These are phyloP conservation scores for Vidua chalybeata DNA, from an alignment of 2,113 vertebrate genomes.

Conservation along the genomic window DNA sequence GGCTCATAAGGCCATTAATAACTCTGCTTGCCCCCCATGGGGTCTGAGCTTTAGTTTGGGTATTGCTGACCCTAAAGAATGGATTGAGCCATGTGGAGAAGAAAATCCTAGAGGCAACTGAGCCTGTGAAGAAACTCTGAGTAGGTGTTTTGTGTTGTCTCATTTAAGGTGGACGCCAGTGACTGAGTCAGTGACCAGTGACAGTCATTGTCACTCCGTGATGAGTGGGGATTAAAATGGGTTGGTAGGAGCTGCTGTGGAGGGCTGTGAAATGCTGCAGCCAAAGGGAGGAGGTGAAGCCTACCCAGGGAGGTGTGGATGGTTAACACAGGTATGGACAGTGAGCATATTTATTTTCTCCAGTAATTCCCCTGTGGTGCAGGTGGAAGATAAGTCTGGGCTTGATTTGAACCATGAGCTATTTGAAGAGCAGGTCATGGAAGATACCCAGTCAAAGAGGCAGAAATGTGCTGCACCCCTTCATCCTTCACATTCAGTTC, in stretches of 20 bases:
- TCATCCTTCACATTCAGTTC: not conserved
- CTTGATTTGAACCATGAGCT: not conserved
- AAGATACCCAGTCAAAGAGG: not conserved
- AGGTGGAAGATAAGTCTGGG: not conserved
- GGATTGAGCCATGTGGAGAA: not conserved
- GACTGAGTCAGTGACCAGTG: not conserved
- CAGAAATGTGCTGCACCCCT: not conserved
- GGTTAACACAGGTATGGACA: not conserved
- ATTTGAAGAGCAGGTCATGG: not conserved
- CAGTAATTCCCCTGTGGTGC: not conserved
- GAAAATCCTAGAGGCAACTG: not conserved
- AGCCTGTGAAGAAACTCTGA: not conserved
- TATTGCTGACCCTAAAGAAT: constrained; percentile 9
- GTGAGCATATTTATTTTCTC: not conserved
- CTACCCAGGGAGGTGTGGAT: not conserved
- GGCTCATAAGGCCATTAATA: constrained; percentile 11
- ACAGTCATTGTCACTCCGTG: not conserved
- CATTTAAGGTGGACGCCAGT: not conserved
- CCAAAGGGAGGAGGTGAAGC: not conserved
- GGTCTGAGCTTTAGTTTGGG: not conserved
- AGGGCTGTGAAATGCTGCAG: not conserved
- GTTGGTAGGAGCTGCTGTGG: not conserved
- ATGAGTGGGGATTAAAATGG: not conserved
- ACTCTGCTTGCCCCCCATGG: fast-evolving
- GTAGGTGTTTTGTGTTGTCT: not conserved